These are phyloP conservation scores for Alentia gelatinosa DNA, from an alignment of 2,888 invertebrate species.

Conservation along the genomic window DNA sequence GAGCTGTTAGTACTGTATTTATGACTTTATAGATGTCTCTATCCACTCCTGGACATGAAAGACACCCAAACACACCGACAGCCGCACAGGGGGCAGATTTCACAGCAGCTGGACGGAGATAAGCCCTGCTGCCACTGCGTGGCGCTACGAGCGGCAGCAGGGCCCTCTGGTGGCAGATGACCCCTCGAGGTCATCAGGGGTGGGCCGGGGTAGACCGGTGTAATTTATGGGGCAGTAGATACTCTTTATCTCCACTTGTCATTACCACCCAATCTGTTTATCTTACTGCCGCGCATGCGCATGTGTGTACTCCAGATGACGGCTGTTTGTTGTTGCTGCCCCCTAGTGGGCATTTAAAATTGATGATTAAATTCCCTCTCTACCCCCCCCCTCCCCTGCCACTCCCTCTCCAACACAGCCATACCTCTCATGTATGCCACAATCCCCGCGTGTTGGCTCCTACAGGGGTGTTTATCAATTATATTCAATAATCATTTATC, in stretches of 20 bases:
- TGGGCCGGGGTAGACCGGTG: background rate
- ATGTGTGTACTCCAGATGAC: background rate
- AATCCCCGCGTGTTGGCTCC: too few relatives aligned
- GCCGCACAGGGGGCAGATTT: background rate
- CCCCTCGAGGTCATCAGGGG: background rate
- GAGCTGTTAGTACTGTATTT: background rate
- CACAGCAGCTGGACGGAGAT: background rate
- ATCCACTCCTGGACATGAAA: too few relatives aligned
- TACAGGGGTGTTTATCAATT: too few relatives aligned
- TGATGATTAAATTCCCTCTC: background rate
- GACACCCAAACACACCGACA: background rate
- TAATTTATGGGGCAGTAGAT: background rate
- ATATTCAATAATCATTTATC: too few relatives aligned
- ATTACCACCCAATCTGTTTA: constrained; percentile 1
- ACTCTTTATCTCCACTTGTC: background rate
- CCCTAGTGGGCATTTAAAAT: background rate
- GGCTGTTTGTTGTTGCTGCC: background rate
- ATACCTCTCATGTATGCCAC: too few relatives aligned
- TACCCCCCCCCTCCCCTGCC: background rate
- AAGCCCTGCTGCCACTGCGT: background rate
- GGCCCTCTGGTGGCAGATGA: background rate
- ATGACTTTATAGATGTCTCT: background rate
- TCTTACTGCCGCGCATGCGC: background rate
- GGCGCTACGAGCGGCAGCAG: background rate
- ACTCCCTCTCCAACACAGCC: background rate